Evolutionary conservation across 2,113 vertebrate species (phyloP), one percentile per base, ranked within the genome.

Genomic region (Setophaga petechia): DNA sequence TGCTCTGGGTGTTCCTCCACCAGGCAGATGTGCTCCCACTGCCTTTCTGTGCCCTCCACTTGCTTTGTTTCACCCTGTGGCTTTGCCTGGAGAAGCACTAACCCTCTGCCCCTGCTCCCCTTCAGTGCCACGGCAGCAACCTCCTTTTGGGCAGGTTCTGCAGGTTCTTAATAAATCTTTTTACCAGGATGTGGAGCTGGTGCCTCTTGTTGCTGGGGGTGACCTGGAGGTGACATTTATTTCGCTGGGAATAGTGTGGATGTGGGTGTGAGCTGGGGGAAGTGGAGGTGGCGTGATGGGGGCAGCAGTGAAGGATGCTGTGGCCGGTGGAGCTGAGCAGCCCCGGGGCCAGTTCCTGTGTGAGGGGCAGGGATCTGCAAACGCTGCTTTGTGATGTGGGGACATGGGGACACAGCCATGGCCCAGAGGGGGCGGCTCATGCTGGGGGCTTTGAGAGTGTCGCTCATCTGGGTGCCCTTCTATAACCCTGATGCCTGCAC

Each of bases 91-190:
- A 87, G 91, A 82, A 79, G 51, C 18, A 10, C 54, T 84, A 85
- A 90, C 67, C 15, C 10, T 66, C 37, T 54, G 15, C 3, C 25
- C 39, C 14, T 0, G 2, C 44, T 75, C 43, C 62, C n/a, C 1
- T 2, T 74, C 46, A 57, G 72, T 74, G 63, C 80, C 44, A n/a
- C 33, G 35, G 57, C 22, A 3, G 59, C 66, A 66, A 54, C 68
- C 61, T 83, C 85, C 73, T 87, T 78, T 84, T 2, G 30, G 62
- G 49, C 17, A 59, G 54, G 66, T 76, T 52, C 76, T 90, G 39
- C 35, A 62, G 35, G 19, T 90, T 94, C 87, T 95, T 90, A 97
- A 97, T 96, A 97, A 97, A 97, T 87, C 82, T 94, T 95, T 95
- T 94, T 94, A 92, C 35, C 46, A 62, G 81, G 25, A 59, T 2